A percentile compares a stretch with the other conserved stretches of the same genome.
These are phyloP conservation scores for Callinectes sapidus DNA, from an alignment of 2,888 invertebrate species.

Conservation along the genomic window DNA sequence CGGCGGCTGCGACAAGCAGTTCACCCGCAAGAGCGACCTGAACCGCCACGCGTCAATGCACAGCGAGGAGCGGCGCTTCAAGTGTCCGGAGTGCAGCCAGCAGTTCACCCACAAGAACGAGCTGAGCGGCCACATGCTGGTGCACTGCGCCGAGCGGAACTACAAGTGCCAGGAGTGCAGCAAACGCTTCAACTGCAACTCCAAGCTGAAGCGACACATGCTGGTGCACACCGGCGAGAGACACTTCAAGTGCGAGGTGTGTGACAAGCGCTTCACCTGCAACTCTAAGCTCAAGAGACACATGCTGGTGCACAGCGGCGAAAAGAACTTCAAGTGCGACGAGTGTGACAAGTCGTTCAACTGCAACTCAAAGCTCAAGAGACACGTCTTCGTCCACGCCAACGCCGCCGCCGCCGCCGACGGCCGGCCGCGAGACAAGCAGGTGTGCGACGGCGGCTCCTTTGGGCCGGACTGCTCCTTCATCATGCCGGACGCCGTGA, in stretches of 20 bases:
- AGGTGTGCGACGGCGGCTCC: conserved; percentile 1
- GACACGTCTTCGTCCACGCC: conserved; percentile 47
- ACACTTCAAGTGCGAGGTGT: conserved; percentile 90
- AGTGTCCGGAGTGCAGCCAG: conserved; percentile 47
- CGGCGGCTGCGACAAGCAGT: conserved; percentile 46
- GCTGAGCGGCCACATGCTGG: conserved; percentile 52
- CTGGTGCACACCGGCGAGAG: conserved; percentile 76
- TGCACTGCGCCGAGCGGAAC: conserved; percentile 52
- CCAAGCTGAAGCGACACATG: conserved; percentile 54
- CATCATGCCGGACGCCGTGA: conserved; percentile 48
- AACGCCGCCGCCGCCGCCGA: not conserved
- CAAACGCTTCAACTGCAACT: conserved; percentile 56
- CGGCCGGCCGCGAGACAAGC: not conserved
- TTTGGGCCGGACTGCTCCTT: conserved; percentile 49
- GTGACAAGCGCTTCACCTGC: conserved; percentile 90
- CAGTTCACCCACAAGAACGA: conserved; percentile 46
- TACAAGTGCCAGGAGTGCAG: conserved; percentile 54
- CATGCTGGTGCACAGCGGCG: conserved; percentile 89
- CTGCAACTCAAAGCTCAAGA: conserved; percentile 54
- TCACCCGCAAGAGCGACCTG: conserved; percentile 50
- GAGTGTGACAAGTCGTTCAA: conserved; percentile 87
- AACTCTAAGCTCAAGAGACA: conserved; percentile 91
- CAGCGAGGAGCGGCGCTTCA: conserved; percentile 34
- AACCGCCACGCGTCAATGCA: conserved; percentile 48
- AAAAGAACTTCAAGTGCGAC: conserved; percentile 90